These are phyloP conservation scores for Xestia rhomboidea DNA, from an alignment of 2,888 invertebrate genomes.

Conservation along the genomic window DNA sequence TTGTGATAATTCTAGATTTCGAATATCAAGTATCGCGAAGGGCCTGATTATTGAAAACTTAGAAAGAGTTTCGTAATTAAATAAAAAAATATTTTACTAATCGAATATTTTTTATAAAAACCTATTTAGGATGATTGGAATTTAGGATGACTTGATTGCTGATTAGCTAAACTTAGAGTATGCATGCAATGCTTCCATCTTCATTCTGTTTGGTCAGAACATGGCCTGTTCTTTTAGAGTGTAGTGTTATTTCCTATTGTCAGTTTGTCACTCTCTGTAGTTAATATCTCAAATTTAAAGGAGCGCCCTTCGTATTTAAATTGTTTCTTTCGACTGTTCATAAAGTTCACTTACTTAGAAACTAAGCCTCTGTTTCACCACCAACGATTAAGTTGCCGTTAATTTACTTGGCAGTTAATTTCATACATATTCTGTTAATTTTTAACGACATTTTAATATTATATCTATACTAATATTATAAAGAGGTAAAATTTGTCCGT, in stretches of 20 bases:
- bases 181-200: not conserved
- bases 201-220: not conserved
- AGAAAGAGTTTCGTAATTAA: not conserved
- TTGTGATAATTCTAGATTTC: not conserved
- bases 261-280: too few relatives aligned
- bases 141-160: not conserved
- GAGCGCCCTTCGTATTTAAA: not conserved
- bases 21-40: not conserved
- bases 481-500: too few relatives aligned
- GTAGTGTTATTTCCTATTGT: too few relatives aligned
- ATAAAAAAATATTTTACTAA: too few relatives aligned
- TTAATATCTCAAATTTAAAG: not conserved
- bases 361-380: not conserved
- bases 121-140: not conserved
- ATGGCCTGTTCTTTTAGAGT: too few relatives aligned
- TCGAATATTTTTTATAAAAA: not conserved
- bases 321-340: not conserved
- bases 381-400: too few relatives aligned
- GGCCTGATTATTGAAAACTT: not conserved
- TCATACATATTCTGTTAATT: not conserved
- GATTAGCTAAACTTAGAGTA: not conserved
- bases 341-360: not conserved
- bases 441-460: not conserved
- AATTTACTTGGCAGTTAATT: not conserved
- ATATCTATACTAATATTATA: too few relatives aligned